Base-by-base conservation (phyloP, 1,140 invertebrate species). In the Colletes latitarsis region DNA sequence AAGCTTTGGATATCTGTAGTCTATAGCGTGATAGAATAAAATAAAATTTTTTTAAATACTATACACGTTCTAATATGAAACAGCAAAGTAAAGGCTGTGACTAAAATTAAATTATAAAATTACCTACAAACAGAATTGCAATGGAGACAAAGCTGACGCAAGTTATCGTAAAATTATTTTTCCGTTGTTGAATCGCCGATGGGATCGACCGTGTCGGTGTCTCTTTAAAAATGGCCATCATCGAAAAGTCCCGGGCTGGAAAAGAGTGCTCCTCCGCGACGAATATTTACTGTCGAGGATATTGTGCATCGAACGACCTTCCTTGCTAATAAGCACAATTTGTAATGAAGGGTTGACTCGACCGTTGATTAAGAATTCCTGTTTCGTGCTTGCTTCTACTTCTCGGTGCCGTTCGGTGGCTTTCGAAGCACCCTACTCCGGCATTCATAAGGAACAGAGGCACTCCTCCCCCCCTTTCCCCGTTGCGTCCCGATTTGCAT, bases 401-500 rank as follows among this genome's bases (percentile, higher is more conserved):
- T 76, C 76, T 77, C 76, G 71, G n/a, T 62, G 21, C 73, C 57
- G 57, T 49, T 68, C 77, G 62, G 70, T 80, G 68, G 63, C 80
- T 82, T 80, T 73, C 84, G 73, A 62, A 55, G 46, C 71, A 57
- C 77, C 81, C 82, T 86, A 83, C 86, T 87, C 76, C 71, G 66
- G 67, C 83, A 87, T 86, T 87, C 85, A 84, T 87, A 86, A 87
- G 86, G 85, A 86, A 77, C 70, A 75, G 72, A 77, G 53, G 30
- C 6, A 8, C 60, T n/a, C 52, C 43, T 21, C 58, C 73, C 55
- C 62, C 63, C 55, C 15, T 17, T 52, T 19, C 49, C 58, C 49
- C 8, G 10, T 49, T 49, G 0, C 49, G 43, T 46, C 43, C 43
- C 6, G 58, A 88, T 88, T 87, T 87, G 77, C 85, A 87, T 82